These are phyloP conservation scores for Hippopotamyrus pictus DNA, from an alignment of 2,797 vertebrate genomes.

Conservation along the genomic window DNA sequence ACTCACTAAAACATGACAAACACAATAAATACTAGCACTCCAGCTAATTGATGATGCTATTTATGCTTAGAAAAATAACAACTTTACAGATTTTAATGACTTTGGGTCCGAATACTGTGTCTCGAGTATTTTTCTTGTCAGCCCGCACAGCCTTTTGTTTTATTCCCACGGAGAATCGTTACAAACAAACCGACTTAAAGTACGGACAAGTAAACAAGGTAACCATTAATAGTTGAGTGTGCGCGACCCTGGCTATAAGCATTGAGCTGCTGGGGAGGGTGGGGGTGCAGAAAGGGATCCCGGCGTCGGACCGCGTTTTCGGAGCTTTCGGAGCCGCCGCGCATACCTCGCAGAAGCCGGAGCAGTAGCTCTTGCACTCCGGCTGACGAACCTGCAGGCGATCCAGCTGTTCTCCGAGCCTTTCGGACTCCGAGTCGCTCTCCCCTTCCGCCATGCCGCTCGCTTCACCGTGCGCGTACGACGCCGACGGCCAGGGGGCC, in stretches of 20 bases:
- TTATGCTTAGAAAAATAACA: neutral
- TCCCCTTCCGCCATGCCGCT: constrained; percentile 96
- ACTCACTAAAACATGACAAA: neutral
- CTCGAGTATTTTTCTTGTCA: neutral
- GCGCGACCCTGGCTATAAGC: neutral
- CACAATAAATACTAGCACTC: neutral
- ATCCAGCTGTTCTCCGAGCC: constrained; percentile 73
- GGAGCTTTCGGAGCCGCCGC: neutral
- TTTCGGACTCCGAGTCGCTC: constrained; percentile 75
- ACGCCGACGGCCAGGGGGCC: constrained; percentile 46
- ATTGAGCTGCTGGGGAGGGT: neutral
- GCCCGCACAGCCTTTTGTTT: neutral
- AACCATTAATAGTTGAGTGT: neutral
- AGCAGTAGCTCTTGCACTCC: constrained; percentile 73
- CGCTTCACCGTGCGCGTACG: constrained; percentile 81
- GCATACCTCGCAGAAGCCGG: constrained; percentile 83
- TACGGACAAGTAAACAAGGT: constrained; percentile 2
- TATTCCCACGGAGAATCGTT: neutral
- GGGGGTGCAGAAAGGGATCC: neutral
- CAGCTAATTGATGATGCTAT: neutral
- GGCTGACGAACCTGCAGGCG: constrained; percentile 55
- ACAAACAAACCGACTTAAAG: constrained; percentile 1
- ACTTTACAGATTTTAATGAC: neutral
- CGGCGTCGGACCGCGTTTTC: neutral
- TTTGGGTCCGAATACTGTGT: neutral